Percentiles rank a stretch among this genome's conserved stretches.
These are phyloP conservation scores for Glossosoma conforme DNA, from an alignment of 1,140 invertebrate species.

Conservation along the genomic window DNA sequence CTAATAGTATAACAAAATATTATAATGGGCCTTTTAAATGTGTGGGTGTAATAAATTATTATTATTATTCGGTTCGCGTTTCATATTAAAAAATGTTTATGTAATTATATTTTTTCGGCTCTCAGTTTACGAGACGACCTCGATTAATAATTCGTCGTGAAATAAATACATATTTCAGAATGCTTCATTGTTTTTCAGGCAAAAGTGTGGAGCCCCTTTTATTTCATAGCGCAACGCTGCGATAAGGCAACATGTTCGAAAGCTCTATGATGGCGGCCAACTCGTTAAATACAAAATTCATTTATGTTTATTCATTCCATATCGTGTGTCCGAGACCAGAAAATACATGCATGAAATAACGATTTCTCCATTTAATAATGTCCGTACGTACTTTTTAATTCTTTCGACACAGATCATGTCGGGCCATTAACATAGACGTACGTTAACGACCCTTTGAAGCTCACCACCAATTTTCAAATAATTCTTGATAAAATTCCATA, in stretches of 20 bases:
- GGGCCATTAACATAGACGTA: too few species aligned
- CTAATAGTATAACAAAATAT: too few species aligned
- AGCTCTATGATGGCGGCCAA: constrained; percentile 12
- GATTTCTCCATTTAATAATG: constrained; percentile 18
- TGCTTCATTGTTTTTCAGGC: background rate
- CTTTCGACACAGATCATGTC: constrained; percentile 7
- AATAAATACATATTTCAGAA: background rate
- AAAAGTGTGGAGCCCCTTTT: background rate
- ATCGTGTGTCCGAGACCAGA: constrained; percentile 24
- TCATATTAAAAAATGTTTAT: too few species aligned
- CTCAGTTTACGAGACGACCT: too few species aligned
- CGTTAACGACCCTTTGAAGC: too few species aligned
- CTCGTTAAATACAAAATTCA: constrained; percentile 28
- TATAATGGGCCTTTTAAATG: too few species aligned
- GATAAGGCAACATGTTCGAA: constrained; percentile 4
- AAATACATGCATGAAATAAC: constrained; percentile 28
- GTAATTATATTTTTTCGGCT: too few species aligned
- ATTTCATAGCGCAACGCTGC: background rate
- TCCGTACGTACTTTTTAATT: constrained; percentile 22
- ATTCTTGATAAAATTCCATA: too few species aligned
- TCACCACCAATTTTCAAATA: too few species aligned
- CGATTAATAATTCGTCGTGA: background rate
- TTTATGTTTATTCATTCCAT: constrained; percentile 29
- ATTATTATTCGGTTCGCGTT: too few species aligned
- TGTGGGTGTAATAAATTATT: too few species aligned